These are phyloP conservation scores for Irena cyanogastra DNA, from an alignment of 2,113 vertebrate species.

Conservation along the genomic window DNA sequence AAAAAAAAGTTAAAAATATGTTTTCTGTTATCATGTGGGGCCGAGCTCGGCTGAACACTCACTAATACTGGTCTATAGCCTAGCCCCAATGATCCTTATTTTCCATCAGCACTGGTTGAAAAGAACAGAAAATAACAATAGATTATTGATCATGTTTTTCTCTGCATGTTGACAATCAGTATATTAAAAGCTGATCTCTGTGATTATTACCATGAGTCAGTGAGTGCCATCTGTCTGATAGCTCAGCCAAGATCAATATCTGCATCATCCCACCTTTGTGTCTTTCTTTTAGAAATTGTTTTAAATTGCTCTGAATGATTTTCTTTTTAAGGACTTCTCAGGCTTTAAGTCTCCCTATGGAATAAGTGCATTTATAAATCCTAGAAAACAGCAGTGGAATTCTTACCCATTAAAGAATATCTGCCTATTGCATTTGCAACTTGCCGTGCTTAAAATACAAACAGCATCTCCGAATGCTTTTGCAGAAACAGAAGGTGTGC, in stretches of 20 bases:
- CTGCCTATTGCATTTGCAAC: background rate
- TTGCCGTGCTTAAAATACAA: background rate
- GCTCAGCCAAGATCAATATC: background rate
- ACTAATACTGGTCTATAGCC: fast-evolving
- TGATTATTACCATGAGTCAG: background rate
- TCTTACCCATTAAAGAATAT: background rate
- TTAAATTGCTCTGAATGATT: background rate
- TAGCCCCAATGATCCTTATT: background rate
- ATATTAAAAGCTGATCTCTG: background rate
- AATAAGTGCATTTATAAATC: background rate
- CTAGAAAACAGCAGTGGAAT: background rate
- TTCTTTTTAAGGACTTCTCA: background rate
- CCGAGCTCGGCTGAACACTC: background rate
- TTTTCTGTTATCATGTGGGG: background rate
- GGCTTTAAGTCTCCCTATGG: background rate
- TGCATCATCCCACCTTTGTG: background rate
- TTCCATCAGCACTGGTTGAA: background rate
- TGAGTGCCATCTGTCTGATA: background rate
- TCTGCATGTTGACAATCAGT: background rate
- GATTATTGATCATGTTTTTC: background rate
- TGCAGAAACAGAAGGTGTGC: background rate
- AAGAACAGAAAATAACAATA: background rate
- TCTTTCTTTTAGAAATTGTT: background rate
- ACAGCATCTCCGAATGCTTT: background rate
- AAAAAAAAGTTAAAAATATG: background rate